phyloP scores from a whole-genome alignment of 1,140 invertebrate species.

The Magallana ariakensis region DNA sequence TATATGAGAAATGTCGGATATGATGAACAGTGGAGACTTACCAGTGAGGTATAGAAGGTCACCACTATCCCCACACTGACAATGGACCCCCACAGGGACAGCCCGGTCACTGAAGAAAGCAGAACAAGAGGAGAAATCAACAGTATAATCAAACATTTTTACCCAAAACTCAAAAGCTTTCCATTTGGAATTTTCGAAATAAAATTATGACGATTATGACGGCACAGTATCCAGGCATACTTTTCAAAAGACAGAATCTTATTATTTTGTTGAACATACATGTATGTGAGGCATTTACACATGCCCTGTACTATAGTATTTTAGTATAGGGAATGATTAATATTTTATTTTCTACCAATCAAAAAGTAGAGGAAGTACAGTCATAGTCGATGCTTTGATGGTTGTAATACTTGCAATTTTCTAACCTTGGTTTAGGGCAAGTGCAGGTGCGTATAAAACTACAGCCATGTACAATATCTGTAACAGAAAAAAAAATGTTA shows the following conservation, averaged over 20 bases:
- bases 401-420: neutral
- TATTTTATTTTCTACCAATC: too few species aligned
- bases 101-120: constrained; percentile 86
- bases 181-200: too few species aligned
- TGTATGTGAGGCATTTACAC: too few species aligned
- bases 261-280: too few species aligned
- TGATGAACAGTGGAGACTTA: constrained; percentile 79
- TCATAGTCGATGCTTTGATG: too few species aligned
- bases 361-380: too few species aligned
- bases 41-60: constrained; percentile 91
- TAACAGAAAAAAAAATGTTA: constrained; percentile 48
- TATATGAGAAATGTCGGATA: neutral
- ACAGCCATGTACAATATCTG: constrained; percentile 76
- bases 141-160: neutral
- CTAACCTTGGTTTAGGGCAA: constrained; percentile 74
- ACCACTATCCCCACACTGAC: constrained; percentile 90
- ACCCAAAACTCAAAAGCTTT: neutral
- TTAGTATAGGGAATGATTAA: too few species aligned
- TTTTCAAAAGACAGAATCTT: too few species aligned
- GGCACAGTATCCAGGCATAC: too few species aligned
- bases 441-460: constrained; percentile 74
- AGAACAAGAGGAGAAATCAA: neutral
- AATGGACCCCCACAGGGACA: constrained; percentile 88
- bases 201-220: too few species aligned
- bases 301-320: too few species aligned